These are phyloP conservation scores for Chrysemys picta DNA, from an alignment of 2,113 vertebrate genomes.

Conservation along the genomic window DNA sequence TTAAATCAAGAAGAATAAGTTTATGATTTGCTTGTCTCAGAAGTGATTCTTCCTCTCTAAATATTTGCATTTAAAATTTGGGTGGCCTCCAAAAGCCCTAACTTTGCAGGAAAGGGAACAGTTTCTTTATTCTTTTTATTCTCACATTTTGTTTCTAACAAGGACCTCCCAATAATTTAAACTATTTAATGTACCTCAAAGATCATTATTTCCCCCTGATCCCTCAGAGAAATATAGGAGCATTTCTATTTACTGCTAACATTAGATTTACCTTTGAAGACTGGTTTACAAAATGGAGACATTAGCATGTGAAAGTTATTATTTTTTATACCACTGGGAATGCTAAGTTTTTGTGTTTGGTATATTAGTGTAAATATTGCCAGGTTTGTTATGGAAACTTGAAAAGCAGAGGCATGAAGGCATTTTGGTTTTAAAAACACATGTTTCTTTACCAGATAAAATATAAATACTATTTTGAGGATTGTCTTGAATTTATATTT, in stretches of 20 bases:
- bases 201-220: constrained; percentile 73
- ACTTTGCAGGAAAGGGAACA: constrained; percentile 47
- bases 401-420: constrained; percentile 52
- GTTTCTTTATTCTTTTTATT: constrained; percentile 49
- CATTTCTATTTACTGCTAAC: constrained; percentile 73
- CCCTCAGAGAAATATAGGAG: constrained; percentile 73
- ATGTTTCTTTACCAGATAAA: constrained; percentile 19
- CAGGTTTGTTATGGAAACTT: constrained; percentile 51
- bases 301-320: constrained; percentile 71
- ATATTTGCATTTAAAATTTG: constrained; percentile 76
- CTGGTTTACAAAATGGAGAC: constrained; percentile 78
- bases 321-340: constrained; percentile 54
- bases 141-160: constrained; percentile 73
- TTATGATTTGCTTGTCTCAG: constrained; percentile 63
- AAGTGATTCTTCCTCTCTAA: constrained; percentile 68
- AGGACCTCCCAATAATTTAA: constrained; percentile 77
- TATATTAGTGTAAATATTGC: constrained; percentile 54
- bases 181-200: constrained; percentile 77
- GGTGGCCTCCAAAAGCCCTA: constrained; percentile 58
- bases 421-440: constrained; percentile 53
- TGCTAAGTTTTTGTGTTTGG: constrained; percentile 54
- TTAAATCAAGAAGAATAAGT: constrained; percentile 63
- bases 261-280: constrained; percentile 76
- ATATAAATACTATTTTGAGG: constrained; percentile 44
- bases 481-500: constrained; percentile 51